Evolutionary conservation across 2,113 vertebrate species (phyloP).

Genomic region (Nibea albiflora): DNA sequence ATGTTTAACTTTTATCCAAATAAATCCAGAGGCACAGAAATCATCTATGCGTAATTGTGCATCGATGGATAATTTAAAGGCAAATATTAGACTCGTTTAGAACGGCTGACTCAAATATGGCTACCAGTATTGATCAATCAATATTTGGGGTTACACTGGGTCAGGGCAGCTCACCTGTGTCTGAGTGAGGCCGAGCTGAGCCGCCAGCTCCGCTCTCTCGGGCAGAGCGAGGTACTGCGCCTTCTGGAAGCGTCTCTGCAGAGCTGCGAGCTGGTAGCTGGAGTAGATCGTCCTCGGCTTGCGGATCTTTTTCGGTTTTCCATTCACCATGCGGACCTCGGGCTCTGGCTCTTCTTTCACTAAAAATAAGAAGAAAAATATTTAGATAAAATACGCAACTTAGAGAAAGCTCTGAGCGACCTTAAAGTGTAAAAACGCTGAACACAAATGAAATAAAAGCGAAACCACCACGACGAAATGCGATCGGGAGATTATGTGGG

Average conservation of each 20-base stretch:
- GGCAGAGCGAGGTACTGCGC: constrained; percentile 97
- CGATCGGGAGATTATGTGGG: background rate
- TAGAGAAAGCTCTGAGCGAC: background rate
- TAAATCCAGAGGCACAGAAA: background rate
- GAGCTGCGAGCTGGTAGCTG: constrained; percentile 96
- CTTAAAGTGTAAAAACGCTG: background rate
- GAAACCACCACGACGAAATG: background rate
- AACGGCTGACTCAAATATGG: background rate
- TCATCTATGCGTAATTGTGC: constrained; percentile 55
- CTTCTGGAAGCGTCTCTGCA: constrained; percentile 98
- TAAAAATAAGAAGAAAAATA: constrained; percentile 47
- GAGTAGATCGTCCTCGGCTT: constrained; percentile 99
- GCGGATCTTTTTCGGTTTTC: constrained; percentile 98
- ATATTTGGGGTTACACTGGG: background rate
- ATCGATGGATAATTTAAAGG: background rate
- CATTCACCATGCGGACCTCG: constrained; percentile 98
- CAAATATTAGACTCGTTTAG: background rate
- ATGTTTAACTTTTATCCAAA: background rate
- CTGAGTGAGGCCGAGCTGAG: constrained; percentile 97
- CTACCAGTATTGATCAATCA: background rate
- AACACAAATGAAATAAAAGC: background rate
- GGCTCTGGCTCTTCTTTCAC: constrained; percentile 98
- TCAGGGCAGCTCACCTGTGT: constrained; percentile 88
- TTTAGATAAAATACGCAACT: background rate
- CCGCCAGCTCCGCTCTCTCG: constrained; percentile 95